Evolutionary conservation across 1,140 invertebrate genomes (phyloP), one percentile per base, ranked within the genome.

Genomic region (Drosophila funebris): DNA sequence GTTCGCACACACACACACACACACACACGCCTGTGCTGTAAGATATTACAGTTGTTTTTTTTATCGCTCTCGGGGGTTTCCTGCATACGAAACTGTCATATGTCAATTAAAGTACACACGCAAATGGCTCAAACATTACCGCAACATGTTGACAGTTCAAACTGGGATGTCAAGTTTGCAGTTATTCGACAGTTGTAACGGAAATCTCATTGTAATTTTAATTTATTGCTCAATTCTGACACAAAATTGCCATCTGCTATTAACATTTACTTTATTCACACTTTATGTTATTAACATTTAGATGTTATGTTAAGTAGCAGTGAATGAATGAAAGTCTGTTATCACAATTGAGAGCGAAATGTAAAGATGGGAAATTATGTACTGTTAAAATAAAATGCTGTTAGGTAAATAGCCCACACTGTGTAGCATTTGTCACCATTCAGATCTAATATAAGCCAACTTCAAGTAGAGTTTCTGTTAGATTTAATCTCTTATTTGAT

Each of bases 51-150:
- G 24, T 64, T n/a, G n/a, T n/a, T n/a, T n/a, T n/a, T 87, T 66
- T 87, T 87, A 73, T 75, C 33, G 62, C 72, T 58, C 68, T 48
- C 18, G 44, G 67, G 79, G 53, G 63, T 52, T 72, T 63, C 69
- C 69, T 36, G 14, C 31, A 58, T 58, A 18, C 53, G 50, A 18
- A 39, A 31, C 27, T 71, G 57, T 87, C 78, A 87, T 77, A 81
- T 81, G 77, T 81, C 76, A 79, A 54, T 62, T 76, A 63, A 66
- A 76, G 36, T 54, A 69, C 76, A 71, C 53, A 66, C 53, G 37
- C 62, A 72, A 58, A 72, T 72, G 27, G 14, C 53, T 72, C 46
- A 20, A 56, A 56, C 14, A n/a, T 66, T 48, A 44, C 27, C 18
- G 24, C 27, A 8, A 56, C 29, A 18, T 36, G 50, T 33, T 66